These are phyloP conservation scores for Tinamus major DNA, from an alignment of 2,797 vertebrate genomes.

Conservation along the genomic window DNA sequence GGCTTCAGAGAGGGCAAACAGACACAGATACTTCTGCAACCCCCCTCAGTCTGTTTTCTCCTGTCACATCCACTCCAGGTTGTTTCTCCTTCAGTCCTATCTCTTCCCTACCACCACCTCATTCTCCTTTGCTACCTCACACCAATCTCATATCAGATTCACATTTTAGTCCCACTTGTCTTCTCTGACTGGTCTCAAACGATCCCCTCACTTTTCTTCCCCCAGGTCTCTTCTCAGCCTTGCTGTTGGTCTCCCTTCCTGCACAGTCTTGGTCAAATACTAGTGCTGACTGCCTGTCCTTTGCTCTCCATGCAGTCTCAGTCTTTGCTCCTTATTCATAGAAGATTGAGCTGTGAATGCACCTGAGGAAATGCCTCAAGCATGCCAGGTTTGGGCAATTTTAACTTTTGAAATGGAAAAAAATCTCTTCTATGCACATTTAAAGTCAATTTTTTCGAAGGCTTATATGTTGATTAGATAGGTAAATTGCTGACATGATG, in stretches of 20 bases:
- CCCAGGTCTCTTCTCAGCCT: fast-evolving
- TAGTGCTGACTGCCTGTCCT: neutral
- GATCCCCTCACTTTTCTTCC: neutral
- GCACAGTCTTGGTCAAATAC: neutral
- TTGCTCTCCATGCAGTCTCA: neutral
- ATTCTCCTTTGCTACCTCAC: neutral
- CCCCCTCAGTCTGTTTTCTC: neutral
- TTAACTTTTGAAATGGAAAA: neutral
- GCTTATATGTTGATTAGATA: neutral
- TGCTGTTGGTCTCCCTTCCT: neutral
- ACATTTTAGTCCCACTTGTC: neutral
- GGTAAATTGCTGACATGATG: neutral
- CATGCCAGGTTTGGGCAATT: neutral
- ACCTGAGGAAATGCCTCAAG: neutral
- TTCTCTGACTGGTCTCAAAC: neutral
- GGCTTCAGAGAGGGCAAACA: neutral
- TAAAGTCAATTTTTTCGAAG: neutral
- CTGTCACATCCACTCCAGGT: neutral
- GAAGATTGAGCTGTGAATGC: neutral
- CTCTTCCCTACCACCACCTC: neutral
- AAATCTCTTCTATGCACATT: neutral
- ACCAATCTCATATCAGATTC: no score
- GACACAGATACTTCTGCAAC: neutral
- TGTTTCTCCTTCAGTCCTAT: neutral
- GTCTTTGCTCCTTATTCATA: neutral